Conservation (phyloP, 2,113 vertebrate genomes). For the Crypturellus undulatus region DNA sequence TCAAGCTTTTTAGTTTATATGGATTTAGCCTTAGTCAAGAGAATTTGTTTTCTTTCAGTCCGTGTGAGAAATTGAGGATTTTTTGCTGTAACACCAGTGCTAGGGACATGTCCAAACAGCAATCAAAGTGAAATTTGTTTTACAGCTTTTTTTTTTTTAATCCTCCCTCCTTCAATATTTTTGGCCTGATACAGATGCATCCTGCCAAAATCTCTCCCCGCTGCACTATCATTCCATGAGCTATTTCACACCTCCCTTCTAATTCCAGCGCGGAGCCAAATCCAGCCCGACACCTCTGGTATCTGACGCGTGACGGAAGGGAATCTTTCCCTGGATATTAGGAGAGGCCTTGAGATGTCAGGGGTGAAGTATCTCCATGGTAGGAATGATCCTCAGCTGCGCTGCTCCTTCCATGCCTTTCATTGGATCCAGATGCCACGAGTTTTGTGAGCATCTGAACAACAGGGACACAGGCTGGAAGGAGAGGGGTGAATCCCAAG, state of each 20-base stretch:
- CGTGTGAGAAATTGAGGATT: not conserved
- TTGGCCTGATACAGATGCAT: not conserved
- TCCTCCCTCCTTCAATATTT: not conserved
- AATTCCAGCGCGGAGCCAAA: not conserved
- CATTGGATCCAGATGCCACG: slow-evolving; percentile 20
- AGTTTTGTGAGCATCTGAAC: not conserved
- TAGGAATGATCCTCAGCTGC: not conserved
- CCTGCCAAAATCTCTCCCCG: not conserved
- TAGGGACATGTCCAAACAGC: not conserved
- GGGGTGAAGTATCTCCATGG: not conserved
- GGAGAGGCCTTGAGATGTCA: not conserved
- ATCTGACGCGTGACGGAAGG: not conserved
- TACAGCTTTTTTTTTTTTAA: not conserved
- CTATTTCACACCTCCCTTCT: slow-evolving; percentile 42
- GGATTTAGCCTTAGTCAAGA: not conserved
- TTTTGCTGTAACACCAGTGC: not conserved
- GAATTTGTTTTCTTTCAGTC: not conserved
- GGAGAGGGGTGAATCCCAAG: not conserved
- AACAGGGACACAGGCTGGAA: not conserved
- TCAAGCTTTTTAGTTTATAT: not conserved
- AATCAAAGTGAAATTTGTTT: not conserved
- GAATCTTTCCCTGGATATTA: slow-evolving; percentile 6
- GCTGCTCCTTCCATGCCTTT: slow-evolving; percentile 9
- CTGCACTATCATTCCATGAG: not conserved
- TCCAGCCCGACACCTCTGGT: not conserved